These are phyloP conservation scores for Calameuta idolon DNA, from an alignment of 2,888 invertebrate species.

Conservation along the genomic window DNA sequence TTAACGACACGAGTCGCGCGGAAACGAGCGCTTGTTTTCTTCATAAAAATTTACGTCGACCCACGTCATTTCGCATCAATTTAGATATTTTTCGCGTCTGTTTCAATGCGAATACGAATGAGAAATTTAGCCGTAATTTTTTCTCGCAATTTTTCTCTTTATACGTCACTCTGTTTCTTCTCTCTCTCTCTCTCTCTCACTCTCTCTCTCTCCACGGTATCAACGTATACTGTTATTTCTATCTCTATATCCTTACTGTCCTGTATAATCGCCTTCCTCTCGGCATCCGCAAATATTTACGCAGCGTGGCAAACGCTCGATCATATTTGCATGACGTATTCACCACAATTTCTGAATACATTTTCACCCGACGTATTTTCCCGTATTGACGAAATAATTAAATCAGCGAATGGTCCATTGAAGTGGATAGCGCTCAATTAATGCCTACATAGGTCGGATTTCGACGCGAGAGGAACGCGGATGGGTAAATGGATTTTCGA, in stretches of 20 bases:
- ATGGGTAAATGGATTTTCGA: background rate
- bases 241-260: slow-evolving; percentile 1
- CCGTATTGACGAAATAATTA: slow-evolving; percentile 1
- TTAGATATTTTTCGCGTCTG: background rate
- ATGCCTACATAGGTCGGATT: background rate
- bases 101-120: background rate
- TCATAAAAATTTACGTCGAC: slow-evolving; percentile 1
- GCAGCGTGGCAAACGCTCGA: slow-evolving; percentile 30
- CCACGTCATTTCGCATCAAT: background rate
- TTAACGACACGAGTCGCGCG: background rate
- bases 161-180: slow-evolving; percentile 8
- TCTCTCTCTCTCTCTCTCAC: slow-evolving; percentile 12
- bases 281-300: slow-evolving; percentile 52
- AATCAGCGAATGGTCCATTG: slow-evolving; percentile 33
- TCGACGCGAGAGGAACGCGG: background rate
- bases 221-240: slow-evolving; percentile 10
- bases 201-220: background rate
- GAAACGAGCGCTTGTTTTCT: slow-evolving; percentile 3
- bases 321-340: slow-evolving; percentile 49
- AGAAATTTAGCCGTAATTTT: background rate
- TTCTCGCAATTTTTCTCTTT: background rate
- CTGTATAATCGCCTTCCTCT: slow-evolving; percentile 26
- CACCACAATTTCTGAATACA: slow-evolving; percentile 42
- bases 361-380: background rate
- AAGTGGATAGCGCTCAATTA: slow-evolving; percentile 26